phyloP scores from a whole-genome alignment of 2,113 vertebrate species.

The Oceanodroma tethys region DNA sequence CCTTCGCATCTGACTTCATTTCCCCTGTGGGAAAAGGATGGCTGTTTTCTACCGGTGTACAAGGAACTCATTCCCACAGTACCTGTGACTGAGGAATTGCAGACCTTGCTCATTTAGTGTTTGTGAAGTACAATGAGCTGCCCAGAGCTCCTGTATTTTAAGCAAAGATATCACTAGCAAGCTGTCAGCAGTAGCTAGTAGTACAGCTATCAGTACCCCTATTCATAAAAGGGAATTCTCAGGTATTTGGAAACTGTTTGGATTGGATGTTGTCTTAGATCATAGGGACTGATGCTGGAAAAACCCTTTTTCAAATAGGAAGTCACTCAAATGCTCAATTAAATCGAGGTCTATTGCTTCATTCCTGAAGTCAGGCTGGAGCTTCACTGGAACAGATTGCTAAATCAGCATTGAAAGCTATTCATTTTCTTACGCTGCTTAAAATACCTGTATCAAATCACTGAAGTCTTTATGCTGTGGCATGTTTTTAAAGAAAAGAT shows the following conservation, averaged over 20 bases:
- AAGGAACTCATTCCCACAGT: not conserved
- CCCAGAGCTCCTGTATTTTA: not conserved
- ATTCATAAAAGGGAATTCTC: not conserved
- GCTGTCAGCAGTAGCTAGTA: not conserved
- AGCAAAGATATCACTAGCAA: not conserved
- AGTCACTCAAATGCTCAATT: not conserved
- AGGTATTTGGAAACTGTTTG: not conserved
- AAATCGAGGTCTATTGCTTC: not conserved
- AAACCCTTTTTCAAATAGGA: not conserved
- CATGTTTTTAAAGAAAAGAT: not conserved
- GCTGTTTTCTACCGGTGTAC: not conserved
- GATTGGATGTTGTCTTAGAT: not conserved
- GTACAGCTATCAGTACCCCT: not conserved
- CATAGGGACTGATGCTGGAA: not conserved
- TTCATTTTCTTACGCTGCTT: not conserved
- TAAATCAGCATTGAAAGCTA: not conserved
- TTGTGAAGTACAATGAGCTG: not conserved
- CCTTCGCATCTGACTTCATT: not conserved
- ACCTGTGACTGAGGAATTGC: not conserved
- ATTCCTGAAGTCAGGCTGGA: not conserved
- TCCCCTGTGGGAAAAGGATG: not conserved
- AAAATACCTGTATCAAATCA: not conserved
- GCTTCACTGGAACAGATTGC: not conserved
- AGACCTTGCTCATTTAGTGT: not conserved
- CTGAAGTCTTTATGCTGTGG: not conserved